Evolutionary conservation across 2,888 invertebrate species (phyloP), one percentile per base, ranked within the genome.

Genomic region (Euzetes globulus): DNA sequence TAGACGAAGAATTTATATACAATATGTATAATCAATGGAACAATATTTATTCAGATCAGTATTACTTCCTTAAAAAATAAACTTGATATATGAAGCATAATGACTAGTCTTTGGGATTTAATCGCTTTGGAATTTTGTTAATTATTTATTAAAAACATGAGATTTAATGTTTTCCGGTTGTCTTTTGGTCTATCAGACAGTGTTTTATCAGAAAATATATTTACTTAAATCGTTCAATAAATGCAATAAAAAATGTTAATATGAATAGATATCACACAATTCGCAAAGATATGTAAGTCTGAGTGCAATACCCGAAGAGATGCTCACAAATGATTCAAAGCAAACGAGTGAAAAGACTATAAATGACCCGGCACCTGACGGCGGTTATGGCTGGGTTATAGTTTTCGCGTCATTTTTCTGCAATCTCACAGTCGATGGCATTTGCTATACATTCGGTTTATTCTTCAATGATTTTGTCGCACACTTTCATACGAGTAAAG

Each of bases 351-450:
- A 55, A 13, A 52, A 55, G 45, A 70, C 47, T 15, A 27, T 70
- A 11, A 45, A 47, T 47, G 70, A 72, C 19, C 55, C 52, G 33
- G 22, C 75, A 60, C 78, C 78, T 15, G 78, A 79, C 71, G 79
- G 79, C 5, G 95, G 95, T 72, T 94, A 91, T 85, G 92, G 92
- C 76, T 93, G 92, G 93, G 89, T 96, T 81, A 91, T 98, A 81
- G 96, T 97, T 73, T 89, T 93, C 81, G 94, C 95, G 72, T 94
- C 94, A 60, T 96, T 99, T 84, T 89, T 97, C 89, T 94, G 94
- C 85, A 97, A 98, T 87, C 88, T 98, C 86, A 91, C 98, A 79
- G 95, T 99, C 75, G 98, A 99, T 83, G 99, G 94, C 80, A 94
- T 99, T 78, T 93, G 95, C 17, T 98, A 97, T 84, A 94, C 96